Percentiles rank a stretch among this genome's conserved stretches.
phyloP scores from a whole-genome alignment of 2,888 invertebrate genomes.

The Melolontha melolontha region DNA sequence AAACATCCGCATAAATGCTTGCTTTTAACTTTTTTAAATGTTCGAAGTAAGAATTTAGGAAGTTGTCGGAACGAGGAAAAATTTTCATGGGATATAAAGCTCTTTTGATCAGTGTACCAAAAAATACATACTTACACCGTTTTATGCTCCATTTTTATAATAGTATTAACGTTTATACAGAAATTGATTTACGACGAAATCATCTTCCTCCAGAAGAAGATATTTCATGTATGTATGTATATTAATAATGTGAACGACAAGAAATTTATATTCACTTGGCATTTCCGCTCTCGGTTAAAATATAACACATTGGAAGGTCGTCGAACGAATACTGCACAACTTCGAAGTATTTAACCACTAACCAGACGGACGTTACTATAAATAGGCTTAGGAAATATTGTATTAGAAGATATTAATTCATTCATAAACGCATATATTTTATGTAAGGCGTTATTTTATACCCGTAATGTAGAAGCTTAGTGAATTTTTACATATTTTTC shows the following conservation, averaged over 20 bases:
- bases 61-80: not conserved
- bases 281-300: no score
- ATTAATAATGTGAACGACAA: not conserved
- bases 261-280: conserved; percentile 4
- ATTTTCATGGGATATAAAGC: conserved; percentile 8
- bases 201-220: not conserved
- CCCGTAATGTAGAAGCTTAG: no score
- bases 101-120: conserved; percentile 12
- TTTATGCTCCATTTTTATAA: conserved; percentile 1
- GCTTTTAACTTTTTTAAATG: not conserved
- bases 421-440: no score
- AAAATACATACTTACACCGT: not conserved
- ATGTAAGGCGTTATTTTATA: no score
- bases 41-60: conserved; percentile 1
- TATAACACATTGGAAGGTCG: no score
- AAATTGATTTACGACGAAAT: conserved; percentile 11
- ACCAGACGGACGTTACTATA: no score
- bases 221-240: not conserved
- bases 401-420: no score
- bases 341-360: no score
- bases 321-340: no score
- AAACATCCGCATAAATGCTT: no score
- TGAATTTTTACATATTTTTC: no score
- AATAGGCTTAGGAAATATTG: no score
- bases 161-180: not conserved